phyloP scores from a whole-genome alignment of 2,797 vertebrate genomes.

The Vireo griseus region DNA sequence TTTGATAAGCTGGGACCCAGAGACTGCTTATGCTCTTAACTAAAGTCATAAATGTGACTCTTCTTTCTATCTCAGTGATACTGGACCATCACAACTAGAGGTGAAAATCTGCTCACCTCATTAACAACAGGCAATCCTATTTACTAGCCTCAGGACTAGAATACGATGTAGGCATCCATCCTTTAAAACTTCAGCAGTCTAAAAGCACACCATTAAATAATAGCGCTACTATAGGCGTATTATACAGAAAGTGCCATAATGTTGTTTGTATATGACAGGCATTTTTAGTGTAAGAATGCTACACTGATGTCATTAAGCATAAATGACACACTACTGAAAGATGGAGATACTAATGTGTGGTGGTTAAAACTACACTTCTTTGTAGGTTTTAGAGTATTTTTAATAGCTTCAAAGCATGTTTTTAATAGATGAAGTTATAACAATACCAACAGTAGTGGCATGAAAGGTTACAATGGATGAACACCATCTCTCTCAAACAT shows the following conservation, averaged over 20 bases:
- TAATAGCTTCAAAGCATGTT: constrained; percentile 57
- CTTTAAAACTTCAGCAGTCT: constrained; percentile 62
- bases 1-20: neutral
- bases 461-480: constrained; percentile 71
- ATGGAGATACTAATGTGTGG: constrained; percentile 52
- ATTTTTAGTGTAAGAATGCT: constrained; percentile 67
- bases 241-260: constrained; percentile 69
- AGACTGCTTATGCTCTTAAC: neutral
- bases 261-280: constrained; percentile 71
- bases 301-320: constrained; percentile 62
- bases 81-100: neutral
- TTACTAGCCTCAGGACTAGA: neutral
- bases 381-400: constrained; percentile 68
- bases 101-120: neutral
- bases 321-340: constrained; percentile 60
- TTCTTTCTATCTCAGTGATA: neutral
- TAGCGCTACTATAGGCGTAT: constrained; percentile 59
- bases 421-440: constrained; percentile 70
- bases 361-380: constrained; percentile 60
- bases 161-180: constrained; percentile 39
- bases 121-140: neutral
- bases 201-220: constrained; percentile 61
- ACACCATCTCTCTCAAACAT: constrained; percentile 70
- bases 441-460: constrained; percentile 62
- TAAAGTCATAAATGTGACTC: neutral